Percentiles rank a stretch among this genome's conserved stretches.
Evolutionary conservation across 2,888 invertebrate genomes (phyloP).

Genomic region (Tinea pellionella): DNA sequence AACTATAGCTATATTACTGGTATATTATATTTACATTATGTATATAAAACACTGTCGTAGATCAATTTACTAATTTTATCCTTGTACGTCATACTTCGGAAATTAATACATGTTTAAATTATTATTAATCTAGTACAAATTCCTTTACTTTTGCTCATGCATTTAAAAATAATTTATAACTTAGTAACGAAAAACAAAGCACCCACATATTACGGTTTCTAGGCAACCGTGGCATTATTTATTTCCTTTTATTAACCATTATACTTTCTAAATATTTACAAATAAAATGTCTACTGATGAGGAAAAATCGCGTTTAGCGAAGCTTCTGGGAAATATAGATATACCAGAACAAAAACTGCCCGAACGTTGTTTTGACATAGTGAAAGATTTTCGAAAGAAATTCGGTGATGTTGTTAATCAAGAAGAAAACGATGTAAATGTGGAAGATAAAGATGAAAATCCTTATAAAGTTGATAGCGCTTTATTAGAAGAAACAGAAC

Average conservation of each 20-base stretch:
- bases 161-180: no score
- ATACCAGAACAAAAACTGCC: conserved; percentile 45
- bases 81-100: no score
- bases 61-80: no score
- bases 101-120: no score
- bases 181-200: no score
- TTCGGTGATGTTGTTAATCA: conserved; percentile 31
- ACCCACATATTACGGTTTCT: no score
- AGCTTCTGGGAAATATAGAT: conserved; percentile 46
- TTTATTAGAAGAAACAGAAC: conserved; percentile 43
- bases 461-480: conserved; percentile 41
- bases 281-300: conserved; percentile 48
- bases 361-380: conserved; percentile 39
- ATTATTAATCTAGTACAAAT: no score
- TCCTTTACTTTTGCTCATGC: no score
- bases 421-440: conserved; percentile 23
- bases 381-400: conserved; percentile 41
- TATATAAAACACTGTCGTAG: no score
- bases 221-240: no score
- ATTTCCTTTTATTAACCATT: no score
- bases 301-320: conserved; percentile 45
- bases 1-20: conserved; percentile 52
- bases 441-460: conserved; percentile 29
- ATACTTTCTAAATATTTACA: no score
- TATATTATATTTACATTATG: conserved; percentile 18